A percentile compares a stretch with the other conserved stretches of the same genome.
These are phyloP conservation scores for Drosophila teissieri DNA, from an alignment of 1,140 invertebrate species.

Conservation along the genomic window DNA sequence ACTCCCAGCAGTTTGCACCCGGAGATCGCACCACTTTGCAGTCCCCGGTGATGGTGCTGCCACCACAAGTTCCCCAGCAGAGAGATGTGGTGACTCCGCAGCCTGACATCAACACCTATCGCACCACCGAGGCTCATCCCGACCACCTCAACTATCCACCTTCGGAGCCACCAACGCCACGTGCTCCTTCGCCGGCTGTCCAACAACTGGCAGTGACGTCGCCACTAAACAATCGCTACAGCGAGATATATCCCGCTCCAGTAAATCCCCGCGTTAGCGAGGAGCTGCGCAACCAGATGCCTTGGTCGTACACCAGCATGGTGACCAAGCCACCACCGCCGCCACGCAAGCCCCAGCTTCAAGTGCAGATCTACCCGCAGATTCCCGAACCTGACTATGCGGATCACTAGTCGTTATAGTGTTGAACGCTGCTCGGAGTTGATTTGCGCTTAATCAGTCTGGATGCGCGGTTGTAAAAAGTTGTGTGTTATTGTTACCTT, in stretches of 20 bases:
- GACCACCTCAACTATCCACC: slow-evolving; percentile 76
- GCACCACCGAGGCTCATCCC: slow-evolving; percentile 74
- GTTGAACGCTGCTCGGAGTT: slow-evolving; percentile 21
- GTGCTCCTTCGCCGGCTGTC: slow-evolving; percentile 48
- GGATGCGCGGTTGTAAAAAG: slow-evolving; percentile 34
- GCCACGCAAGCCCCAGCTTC: slow-evolving; percentile 74
- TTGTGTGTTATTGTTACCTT: slow-evolving; percentile 79
- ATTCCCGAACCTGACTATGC: slow-evolving; percentile 76
- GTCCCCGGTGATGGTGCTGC: slow-evolving; percentile 63
- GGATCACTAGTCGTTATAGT: slow-evolving; percentile 46
- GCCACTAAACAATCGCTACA: slow-evolving; percentile 68
- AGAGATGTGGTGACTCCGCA: slow-evolving; percentile 27
- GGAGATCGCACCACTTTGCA: slow-evolving; percentile 61
- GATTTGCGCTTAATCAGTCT: slow-evolving; percentile 49
- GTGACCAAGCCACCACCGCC: slow-evolving; percentile 70
- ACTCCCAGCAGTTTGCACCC: slow-evolving; percentile 39
- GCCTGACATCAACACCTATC: slow-evolving; percentile 66
- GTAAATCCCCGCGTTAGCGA: slow-evolving; percentile 68
- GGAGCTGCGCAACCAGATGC: slow-evolving; percentile 79
- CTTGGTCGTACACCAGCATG: slow-evolving; percentile 80
- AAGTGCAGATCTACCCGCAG: slow-evolving; percentile 77
- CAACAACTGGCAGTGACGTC: slow-evolving; percentile 58
- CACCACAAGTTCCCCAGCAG: slow-evolving; percentile 43
- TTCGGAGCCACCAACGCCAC: slow-evolving; percentile 34
- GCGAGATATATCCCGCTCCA: slow-evolving; percentile 59